These are phyloP conservation scores for Halcyon badia DNA, from an alignment of 2,797 vertebrate species.

Conservation along the genomic window DNA sequence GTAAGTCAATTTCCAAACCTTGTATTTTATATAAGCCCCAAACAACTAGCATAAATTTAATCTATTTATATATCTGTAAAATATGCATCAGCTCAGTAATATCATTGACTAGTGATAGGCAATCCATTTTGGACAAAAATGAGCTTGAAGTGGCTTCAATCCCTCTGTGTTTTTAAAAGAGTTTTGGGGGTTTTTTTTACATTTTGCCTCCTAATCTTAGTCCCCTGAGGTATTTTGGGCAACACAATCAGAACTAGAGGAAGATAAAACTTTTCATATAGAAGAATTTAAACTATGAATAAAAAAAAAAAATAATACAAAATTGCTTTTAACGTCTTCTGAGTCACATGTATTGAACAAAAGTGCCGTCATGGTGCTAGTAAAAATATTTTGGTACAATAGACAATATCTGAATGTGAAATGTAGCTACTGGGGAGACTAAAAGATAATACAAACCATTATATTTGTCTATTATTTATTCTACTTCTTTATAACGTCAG, in stretches of 20 bases:
- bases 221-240: background rate
- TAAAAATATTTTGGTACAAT: background rate
- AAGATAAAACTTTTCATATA: background rate
- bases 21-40: background rate
- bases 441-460: background rate
- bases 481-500: background rate
- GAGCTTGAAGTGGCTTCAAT: background rate
- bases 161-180: accelerated
- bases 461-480: background rate
- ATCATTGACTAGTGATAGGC: background rate
- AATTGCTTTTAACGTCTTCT: background rate
- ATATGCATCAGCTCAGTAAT: background rate
- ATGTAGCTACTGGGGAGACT: accelerated
- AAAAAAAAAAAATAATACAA: too few species aligned
- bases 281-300: background rate
- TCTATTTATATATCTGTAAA: background rate
- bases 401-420: background rate
- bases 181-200: accelerated
- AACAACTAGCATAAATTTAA: background rate
- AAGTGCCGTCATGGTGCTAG: background rate
- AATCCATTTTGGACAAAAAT: background rate
- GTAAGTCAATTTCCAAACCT: background rate
- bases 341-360: background rate
- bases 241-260: background rate
- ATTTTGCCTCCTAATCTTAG: background rate